Conservation (phyloP, 2,888 invertebrate species). For the Leucophenga montana region DNA sequence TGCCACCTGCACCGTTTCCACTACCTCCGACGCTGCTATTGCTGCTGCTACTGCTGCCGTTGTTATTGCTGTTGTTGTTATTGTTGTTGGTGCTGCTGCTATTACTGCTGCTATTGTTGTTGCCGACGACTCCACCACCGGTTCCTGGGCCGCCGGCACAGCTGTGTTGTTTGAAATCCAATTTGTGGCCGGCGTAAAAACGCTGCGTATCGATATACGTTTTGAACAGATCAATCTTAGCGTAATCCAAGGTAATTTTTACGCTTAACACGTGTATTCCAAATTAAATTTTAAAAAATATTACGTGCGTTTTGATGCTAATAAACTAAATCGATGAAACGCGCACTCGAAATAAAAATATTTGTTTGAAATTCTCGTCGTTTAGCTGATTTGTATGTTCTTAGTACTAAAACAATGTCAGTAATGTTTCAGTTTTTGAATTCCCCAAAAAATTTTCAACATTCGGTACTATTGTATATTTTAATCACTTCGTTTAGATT, state of each 20-base stretch:
- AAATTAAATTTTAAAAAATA: no score
- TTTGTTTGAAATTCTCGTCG: neutral
- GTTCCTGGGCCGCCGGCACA: slow-evolving; percentile 79
- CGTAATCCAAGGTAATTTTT: slow-evolving; percentile 63
- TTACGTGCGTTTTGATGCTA: no score
- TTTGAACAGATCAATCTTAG: slow-evolving; percentile 71
- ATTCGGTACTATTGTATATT: no score
- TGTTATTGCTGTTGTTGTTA: slow-evolving; percentile 75
- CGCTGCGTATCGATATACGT: slow-evolving; percentile 72
- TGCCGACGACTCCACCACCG: slow-evolving; percentile 74
- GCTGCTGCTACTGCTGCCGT: slow-evolving; percentile 58
- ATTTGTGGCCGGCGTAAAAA: slow-evolving; percentile 81
- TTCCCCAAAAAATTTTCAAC: no score
- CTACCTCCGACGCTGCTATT: slow-evolving; percentile 36
- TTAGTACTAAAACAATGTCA: no score
- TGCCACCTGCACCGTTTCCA: slow-evolving; percentile 33
- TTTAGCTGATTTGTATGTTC: no score
- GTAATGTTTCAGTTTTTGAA: no score
- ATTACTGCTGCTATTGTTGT: slow-evolving; percentile 64
- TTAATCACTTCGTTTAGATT: no score
- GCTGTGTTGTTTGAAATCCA: slow-evolving; percentile 89
- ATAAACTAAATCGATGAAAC: slow-evolving; percentile 32
- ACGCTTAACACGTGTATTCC: slow-evolving; percentile 6
- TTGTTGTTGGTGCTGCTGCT: slow-evolving; percentile 54
- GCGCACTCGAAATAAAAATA: neutral